A percentile compares a stretch with the other conserved stretches of the same genome.
phyloP scores from a whole-genome alignment of 2,888 invertebrate species.

The Chelonus formosanus region DNA sequence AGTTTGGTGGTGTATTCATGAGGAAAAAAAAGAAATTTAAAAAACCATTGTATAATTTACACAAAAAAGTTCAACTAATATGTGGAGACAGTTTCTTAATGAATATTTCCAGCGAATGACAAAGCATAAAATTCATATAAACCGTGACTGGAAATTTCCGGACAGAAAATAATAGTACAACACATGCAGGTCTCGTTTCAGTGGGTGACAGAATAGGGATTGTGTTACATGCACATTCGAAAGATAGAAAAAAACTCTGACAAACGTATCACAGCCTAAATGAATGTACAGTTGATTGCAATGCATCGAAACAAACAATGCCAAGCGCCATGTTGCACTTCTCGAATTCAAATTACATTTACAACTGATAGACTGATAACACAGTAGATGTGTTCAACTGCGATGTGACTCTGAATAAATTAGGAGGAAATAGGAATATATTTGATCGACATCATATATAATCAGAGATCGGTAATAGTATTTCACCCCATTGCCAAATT shows the following conservation, averaged over 20 bases:
- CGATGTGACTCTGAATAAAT: neutral
- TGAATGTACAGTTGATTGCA: constrained; percentile 14
- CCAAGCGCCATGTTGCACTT: constrained; percentile 2
- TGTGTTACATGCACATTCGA: constrained; percentile 17
- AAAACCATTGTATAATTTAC: too few relatives aligned
- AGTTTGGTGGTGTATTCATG: too few relatives aligned
- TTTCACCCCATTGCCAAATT: too few relatives aligned
- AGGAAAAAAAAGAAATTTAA: too few relatives aligned
- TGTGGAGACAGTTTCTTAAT: constrained; percentile 3
- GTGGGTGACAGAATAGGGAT: constrained; percentile 19
- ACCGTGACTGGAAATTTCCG: constrained; percentile 36
- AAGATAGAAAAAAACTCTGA: neutral
- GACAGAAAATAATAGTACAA: neutral
- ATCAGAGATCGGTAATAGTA: too few relatives aligned
- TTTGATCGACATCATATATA: too few relatives aligned
- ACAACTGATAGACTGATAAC: neutral
- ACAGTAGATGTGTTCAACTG: neutral
- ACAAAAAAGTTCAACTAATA: neutral
- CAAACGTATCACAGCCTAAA: constrained; percentile 6
- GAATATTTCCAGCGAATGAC: neutral
- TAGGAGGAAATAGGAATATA: too few relatives aligned
- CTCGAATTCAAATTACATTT: constrained; percentile 13
- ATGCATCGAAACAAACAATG: neutral
- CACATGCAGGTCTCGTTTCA: constrained; percentile 17
- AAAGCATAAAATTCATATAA: constrained; percentile 43